Evolutionary conservation across 2,888 invertebrate species (phyloP).

Genomic region (Sylvicola fuscatus): DNA sequence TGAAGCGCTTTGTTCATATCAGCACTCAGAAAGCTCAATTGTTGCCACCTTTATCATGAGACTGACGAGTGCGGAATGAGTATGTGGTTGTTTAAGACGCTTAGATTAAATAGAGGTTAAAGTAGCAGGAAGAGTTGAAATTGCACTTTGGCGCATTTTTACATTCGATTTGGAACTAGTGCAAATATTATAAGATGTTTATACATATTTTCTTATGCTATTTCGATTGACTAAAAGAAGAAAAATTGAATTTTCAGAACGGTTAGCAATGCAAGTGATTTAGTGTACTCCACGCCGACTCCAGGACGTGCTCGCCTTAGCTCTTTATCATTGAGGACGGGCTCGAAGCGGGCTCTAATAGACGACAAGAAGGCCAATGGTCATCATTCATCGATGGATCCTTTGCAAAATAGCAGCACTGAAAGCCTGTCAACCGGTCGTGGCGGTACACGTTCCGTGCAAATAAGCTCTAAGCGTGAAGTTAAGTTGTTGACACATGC

Average conservation of each 20-base stretch:
- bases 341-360: slow-evolving; percentile 10
- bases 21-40: too few species aligned
- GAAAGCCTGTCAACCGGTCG: slow-evolving; percentile 45
- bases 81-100: too few species aligned
- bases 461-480: slow-evolving; percentile 31
- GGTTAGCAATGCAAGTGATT: slow-evolving; percentile 23
- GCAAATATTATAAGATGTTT: too few species aligned
- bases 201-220: too few species aligned
- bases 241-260: slow-evolving; percentile 28
- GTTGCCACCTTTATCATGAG: too few species aligned
- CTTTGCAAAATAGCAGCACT: slow-evolving; percentile 53
- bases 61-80: too few species aligned
- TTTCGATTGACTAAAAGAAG: too few species aligned
- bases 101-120: too few species aligned
- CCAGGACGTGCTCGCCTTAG: slow-evolving; percentile 16
- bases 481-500: slow-evolving; percentile 30
- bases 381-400: slow-evolving; percentile 16
- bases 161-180: too few species aligned
- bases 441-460: slow-evolving; percentile 14
- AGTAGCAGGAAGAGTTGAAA: too few species aligned
- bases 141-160: too few species aligned
- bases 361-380: slow-evolving; percentile 12
- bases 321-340: slow-evolving; percentile 18
- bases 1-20: too few species aligned
- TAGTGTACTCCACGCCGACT: slow-evolving; percentile 1